These are phyloP conservation scores for Gasteruption jaculator DNA, from an alignment of 2,888 invertebrate species.

Conservation along the genomic window DNA sequence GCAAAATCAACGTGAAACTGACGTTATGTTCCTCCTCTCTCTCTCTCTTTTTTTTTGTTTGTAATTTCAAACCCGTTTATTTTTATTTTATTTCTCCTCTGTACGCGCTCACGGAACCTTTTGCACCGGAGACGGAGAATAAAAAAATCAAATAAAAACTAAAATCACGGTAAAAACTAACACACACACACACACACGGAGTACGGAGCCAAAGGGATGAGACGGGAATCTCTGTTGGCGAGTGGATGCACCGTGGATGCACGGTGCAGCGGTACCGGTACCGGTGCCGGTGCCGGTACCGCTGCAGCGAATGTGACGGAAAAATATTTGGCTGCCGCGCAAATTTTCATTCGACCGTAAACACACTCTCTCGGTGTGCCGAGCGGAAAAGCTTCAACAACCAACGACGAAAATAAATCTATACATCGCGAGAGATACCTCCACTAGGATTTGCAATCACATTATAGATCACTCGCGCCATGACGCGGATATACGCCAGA, in stretches of 20 bases:
- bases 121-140: too few species aligned
- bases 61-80: too few species aligned
- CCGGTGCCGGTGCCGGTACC: neutral
- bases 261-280: neutral
- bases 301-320: constrained; percentile 21
- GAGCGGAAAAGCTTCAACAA: constrained; percentile 33
- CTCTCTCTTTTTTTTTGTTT: too few species aligned
- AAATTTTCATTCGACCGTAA: constrained; percentile 38
- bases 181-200: too few species aligned
- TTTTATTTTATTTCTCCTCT: too few species aligned
- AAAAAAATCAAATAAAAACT: too few species aligned
- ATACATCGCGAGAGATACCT: constrained; percentile 20
- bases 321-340: constrained; percentile 33
- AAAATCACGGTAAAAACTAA: too few species aligned
- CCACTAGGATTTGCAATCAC: constrained; percentile 30
- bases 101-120: too few species aligned
- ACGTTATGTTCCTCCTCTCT: too few species aligned
- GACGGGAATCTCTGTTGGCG: too few species aligned
- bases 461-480: constrained; percentile 26
- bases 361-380: constrained; percentile 24
- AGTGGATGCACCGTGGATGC: neutral
- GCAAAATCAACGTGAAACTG: too few species aligned
- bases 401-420: constrained; percentile 33
- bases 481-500: constrained; percentile 14
- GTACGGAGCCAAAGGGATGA: too few species aligned